Evolutionary conservation across 2,797 vertebrate genomes (phyloP).

Genomic region (Ctenochaetus hawaiiensis): DNA sequence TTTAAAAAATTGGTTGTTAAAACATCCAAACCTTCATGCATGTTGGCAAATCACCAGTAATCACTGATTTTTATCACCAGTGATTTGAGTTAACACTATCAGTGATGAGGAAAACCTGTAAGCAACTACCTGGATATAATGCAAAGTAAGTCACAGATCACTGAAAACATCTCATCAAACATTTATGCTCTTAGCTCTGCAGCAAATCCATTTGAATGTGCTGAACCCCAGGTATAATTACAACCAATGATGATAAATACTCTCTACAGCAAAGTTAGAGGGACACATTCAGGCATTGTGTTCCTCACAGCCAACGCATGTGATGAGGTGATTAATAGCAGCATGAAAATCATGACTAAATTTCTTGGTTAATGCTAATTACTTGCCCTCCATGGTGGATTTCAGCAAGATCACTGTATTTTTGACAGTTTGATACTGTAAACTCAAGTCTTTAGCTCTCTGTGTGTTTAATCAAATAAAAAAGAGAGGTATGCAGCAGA

Average conservation of each 20-base stretch:
- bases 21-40: too few species aligned
- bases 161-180: conserved; percentile 77
- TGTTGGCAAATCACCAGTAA: neutral
- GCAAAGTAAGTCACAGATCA: conserved; percentile 69
- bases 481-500: conserved; percentile 19
- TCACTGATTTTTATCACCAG: conserved; percentile 51
- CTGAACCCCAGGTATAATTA: conserved; percentile 68
- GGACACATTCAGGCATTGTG: conserved; percentile 55
- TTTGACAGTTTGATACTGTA: conserved; percentile 31
- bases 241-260: conserved; percentile 71
- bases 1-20: too few species aligned
- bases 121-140: conserved; percentile 44
- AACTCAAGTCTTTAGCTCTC: conserved; percentile 33
- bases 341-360: conserved; percentile 67
- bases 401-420: conserved; percentile 44
- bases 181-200: conserved; percentile 69
- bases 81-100: conserved; percentile 53
- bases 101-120: conserved; percentile 35
- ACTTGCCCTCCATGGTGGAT: conserved; percentile 54
- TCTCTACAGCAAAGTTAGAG: conserved; percentile 65
- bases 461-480: conserved; percentile 64
- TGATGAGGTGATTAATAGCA: conserved; percentile 75
- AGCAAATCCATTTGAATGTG: conserved; percentile 65
- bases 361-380: conserved; percentile 72
- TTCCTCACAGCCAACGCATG: conserved; percentile 49